These are phyloP conservation scores for Pedionomus torquatus DNA, from an alignment of 2,113 vertebrate species.

Conservation along the genomic window DNA sequence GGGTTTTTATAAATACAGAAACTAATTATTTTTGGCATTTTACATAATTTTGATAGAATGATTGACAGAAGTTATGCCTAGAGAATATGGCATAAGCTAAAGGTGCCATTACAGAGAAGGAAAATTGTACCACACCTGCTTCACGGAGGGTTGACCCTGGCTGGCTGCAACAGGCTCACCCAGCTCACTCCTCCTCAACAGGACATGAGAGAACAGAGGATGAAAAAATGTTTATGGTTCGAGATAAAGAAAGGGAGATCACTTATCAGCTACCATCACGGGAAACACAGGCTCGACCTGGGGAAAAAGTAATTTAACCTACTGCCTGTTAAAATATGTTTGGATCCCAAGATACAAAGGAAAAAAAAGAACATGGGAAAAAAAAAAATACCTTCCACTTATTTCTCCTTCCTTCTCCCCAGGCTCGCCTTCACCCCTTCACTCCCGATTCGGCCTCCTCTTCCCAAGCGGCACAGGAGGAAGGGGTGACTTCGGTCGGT, in stretches of 20 bases:
- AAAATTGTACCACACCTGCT: background rate
- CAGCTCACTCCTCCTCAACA: background rate
- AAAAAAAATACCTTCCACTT: too few species aligned
- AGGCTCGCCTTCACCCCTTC: background rate
- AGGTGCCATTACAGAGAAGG: background rate
- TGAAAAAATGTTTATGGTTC: background rate
- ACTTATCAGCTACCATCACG: background rate
- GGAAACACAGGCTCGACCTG: background rate
- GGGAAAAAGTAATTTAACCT: background rate
- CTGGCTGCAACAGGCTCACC: background rate
- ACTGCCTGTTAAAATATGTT: background rate
- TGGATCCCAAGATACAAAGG: background rate
- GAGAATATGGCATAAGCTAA: background rate
- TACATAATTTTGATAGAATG: background rate
- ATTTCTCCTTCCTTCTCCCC: background rate
- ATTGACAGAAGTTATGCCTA: background rate
- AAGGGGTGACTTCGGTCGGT: fast-evolving
- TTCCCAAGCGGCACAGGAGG: background rate
- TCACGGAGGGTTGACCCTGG: fast-evolving
- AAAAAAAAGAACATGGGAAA: background rate
- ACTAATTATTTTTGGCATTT: background rate
- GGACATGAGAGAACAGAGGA: fast-evolving
- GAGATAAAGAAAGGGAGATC: background rate
- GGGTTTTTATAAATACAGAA: background rate
- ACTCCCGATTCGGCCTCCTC: background rate